A percentile compares a stretch with the other conserved stretches of the same genome.
These are phyloP conservation scores for Gadus chalcogrammus DNA, from an alignment of 2,113 vertebrate genomes.

Conservation along the genomic window DNA sequence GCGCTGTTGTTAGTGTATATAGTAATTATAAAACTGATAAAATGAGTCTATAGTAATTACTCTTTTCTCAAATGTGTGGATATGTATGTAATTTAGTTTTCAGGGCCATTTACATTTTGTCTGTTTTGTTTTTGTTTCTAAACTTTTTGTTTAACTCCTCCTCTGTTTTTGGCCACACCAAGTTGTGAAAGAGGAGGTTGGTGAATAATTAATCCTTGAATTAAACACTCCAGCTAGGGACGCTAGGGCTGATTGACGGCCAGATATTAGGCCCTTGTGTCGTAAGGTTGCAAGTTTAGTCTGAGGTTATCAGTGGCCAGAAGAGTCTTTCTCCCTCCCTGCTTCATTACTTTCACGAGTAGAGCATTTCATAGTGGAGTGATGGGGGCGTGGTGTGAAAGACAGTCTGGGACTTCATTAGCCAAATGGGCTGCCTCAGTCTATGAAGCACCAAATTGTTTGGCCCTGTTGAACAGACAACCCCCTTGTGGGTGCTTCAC, in stretches of 20 bases:
- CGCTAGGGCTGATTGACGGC: slow-evolving; percentile 76
- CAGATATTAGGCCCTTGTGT: slow-evolving; percentile 78
- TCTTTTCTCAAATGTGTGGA: no score
- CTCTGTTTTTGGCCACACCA: slow-evolving; percentile 66
- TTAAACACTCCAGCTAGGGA: slow-evolving; percentile 79
- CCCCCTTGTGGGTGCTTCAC: slow-evolving; percentile 52
- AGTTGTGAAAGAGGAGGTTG: slow-evolving; percentile 75
- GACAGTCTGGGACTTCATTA: slow-evolving; percentile 77
- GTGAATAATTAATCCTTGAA: slow-evolving; percentile 82
- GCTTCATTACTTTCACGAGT: slow-evolving; percentile 80
- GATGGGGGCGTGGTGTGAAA: slow-evolving; percentile 72
- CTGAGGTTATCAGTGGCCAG: slow-evolving; percentile 79
- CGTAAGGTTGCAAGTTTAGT: slow-evolving; percentile 78
- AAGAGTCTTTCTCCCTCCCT: slow-evolving; percentile 71
- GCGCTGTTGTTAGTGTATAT: no score
- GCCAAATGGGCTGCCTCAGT: slow-evolving; percentile 71
- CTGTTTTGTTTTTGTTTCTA: neutral
- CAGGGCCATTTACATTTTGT: neutral
- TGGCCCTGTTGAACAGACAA: slow-evolving; percentile 65
- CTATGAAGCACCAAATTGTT: slow-evolving; percentile 62
- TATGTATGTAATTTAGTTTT: no score
- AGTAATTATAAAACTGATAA: no score
- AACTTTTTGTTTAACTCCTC: slow-evolving; percentile 48
- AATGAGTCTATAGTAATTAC: no score
- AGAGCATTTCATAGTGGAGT: slow-evolving; percentile 71